Evolutionary conservation across 2,888 invertebrate species (phyloP).

Genomic region (Eupithecia tripunctaria): DNA sequence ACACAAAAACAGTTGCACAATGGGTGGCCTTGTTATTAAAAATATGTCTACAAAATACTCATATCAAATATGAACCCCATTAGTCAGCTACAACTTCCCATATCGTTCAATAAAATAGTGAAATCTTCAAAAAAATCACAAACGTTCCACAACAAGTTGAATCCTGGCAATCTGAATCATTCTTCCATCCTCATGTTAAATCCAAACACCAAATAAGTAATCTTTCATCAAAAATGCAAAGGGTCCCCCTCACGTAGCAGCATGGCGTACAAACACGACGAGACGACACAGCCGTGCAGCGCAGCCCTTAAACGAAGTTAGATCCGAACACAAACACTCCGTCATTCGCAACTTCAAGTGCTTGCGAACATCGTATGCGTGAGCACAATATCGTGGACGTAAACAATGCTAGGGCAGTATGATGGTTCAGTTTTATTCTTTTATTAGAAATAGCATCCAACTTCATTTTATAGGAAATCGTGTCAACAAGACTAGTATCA

Average conservation of each 20-base stretch:
- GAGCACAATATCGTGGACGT: conserved; percentile 2
- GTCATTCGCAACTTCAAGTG: conserved; percentile 41
- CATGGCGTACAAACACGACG: background rate
- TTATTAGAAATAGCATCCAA: too few species aligned
- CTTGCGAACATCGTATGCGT: conserved; percentile 25
- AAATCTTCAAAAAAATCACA: too few species aligned
- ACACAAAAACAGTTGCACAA: too few species aligned
- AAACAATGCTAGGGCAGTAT: background rate
- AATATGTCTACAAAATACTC: too few species aligned
- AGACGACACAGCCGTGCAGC: background rate
- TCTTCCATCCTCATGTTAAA: background rate
- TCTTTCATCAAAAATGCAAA: background rate
- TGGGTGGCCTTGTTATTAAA: too few species aligned
- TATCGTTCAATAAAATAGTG: background rate
- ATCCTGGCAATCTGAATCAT: background rate
- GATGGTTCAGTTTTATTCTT: background rate
- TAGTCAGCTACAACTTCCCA: background rate
- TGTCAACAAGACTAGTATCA: too few species aligned
- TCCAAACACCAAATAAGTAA: background rate
- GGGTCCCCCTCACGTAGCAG: background rate
- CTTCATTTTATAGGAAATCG: too few species aligned
- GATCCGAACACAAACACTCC: conserved; percentile 47
- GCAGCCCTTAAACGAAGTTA: conserved; percentile 43
- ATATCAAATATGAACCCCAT: background rate
- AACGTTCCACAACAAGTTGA: background rate